Evolutionary conservation across 2,113 vertebrate genomes (phyloP), one percentile per base, ranked within the genome.

Genomic region (Rana temporaria): DNA sequence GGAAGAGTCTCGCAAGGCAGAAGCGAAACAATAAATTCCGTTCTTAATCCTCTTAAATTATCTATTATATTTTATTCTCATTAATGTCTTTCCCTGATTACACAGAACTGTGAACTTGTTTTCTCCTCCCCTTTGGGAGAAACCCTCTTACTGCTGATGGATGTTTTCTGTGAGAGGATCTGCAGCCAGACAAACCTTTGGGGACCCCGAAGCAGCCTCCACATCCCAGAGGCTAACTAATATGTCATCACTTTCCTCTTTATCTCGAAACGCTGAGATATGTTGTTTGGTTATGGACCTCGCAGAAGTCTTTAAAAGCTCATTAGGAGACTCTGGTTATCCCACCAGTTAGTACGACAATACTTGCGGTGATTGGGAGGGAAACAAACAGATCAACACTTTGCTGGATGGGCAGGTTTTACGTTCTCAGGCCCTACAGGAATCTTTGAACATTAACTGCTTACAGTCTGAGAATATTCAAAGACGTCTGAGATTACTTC

Each of bases 251-350:
- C 62, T 68, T 83, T 83, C 64, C 72, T 76, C 64, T 76, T 75
- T 82, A 82, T 83, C 72, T 83, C 67, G 71, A 83, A 83, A 68
- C 48, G 81, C 81, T 83, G 81, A 83, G 81, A 83, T 68, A 75
- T 67, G 81, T 83, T 83, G 71, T 83, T 83, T 83, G 60, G 81
- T 65, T 83, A 83, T 76, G 71, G 64, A 83, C 81, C 81, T 76
- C 81, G 66, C 81, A 76, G 52, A 83, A 83, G 81, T 83, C 71
- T 83, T 83, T 83, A 83, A 83, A 82, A 68, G 52, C 71, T 68
- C 71, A 76, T 83, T 83, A 83, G 81, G 81, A 83, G 72, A 64
- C 72, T 76, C 5, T 76, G 64, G 32, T 56, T 76, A 68, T 75
- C 63, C 71, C 72, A 67, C 53, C 76, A 83, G 81, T 66, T 68